Conservation (phyloP, 2,888 invertebrate species). For the Gastracanthus pulcherrimus region DNA sequence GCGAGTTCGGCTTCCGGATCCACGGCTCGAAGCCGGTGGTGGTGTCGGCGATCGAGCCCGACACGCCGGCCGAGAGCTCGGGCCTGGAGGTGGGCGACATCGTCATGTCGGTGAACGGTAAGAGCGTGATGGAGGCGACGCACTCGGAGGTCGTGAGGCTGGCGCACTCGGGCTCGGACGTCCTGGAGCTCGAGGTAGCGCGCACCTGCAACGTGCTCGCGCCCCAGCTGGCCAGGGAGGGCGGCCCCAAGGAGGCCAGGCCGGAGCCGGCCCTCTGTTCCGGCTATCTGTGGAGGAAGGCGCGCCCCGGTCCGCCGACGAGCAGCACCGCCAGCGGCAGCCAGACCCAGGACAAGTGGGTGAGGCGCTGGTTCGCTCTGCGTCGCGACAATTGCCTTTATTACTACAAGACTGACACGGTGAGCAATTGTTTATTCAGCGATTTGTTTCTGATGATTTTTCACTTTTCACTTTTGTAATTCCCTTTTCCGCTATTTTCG, state of each 20-base stretch:
- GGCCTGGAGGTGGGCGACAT: conserved; percentile 97
- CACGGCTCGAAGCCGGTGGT: conserved; percentile 98
- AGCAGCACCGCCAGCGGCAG: conserved; percentile 73
- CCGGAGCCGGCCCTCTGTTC: conserved; percentile 81
- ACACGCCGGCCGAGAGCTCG: conserved; percentile 94
- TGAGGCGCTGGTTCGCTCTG: conserved; percentile 93
- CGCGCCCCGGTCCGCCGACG: conserved; percentile 80
- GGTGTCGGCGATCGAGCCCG: conserved; percentile 95
- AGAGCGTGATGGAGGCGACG: conserved; percentile 93
- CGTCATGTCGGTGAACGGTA: conserved; percentile 93
- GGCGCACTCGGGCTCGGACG: conserved; percentile 92
- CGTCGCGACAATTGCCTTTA: conserved; percentile 96
- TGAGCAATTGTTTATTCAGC: conserved; percentile 70
- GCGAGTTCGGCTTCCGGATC: conserved; percentile 96
- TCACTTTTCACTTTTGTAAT: neutral
- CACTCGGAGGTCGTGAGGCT: conserved; percentile 96
- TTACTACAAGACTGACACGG: conserved; percentile 95
- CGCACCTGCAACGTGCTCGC: conserved; percentile 90
- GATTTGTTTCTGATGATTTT: conserved; percentile 16
- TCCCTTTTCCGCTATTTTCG: too few species aligned
- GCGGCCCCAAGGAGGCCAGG: conserved; percentile 79
- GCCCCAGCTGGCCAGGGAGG: conserved; percentile 82
- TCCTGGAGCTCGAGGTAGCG: conserved; percentile 92
- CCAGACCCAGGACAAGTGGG: conserved; percentile 81
- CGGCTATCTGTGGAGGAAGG: conserved; percentile 88